These are phyloP conservation scores for Manis crassicaudata DNA, from an alignment of 2,797 vertebrate genomes.

Conservation along the genomic window DNA sequence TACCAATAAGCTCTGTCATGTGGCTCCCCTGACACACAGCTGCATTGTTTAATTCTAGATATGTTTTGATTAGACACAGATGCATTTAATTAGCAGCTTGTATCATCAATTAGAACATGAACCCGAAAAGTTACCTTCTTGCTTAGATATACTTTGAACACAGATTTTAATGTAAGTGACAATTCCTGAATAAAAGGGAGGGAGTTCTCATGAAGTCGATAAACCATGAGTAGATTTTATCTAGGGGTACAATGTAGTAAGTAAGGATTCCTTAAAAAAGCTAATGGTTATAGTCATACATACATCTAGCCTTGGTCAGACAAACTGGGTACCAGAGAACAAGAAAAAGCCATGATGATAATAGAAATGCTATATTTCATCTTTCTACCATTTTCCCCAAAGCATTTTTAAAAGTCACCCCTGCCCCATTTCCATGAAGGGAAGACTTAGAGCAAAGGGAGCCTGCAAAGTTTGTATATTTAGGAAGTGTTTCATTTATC, in stretches of 20 bases:
- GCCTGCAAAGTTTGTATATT: neutral
- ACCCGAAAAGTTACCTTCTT: slow-evolving; percentile 83
- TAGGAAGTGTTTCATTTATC: neutral
- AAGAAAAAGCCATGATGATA: neutral
- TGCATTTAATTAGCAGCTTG: slow-evolving; percentile 85
- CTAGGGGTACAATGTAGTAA: neutral
- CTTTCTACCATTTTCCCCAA: slow-evolving; percentile 1
- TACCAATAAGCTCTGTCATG: neutral
- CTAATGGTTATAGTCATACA: neutral
- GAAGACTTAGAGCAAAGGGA: neutral
- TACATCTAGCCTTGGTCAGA: neutral
- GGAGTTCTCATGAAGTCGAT: slow-evolving; percentile 72
- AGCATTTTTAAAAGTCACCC: slow-evolving; percentile 7
- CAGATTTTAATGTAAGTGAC: slow-evolving; percentile 74
- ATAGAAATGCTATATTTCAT: neutral
- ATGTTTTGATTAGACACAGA: slow-evolving; percentile 83
- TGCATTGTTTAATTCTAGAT: slow-evolving; percentile 74
- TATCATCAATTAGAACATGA: slow-evolving; percentile 85
- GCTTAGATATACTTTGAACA: slow-evolving; percentile 81
- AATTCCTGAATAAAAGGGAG: slow-evolving; percentile 62
- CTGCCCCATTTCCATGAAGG: neutral
- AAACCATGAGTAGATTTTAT: slow-evolving; percentile 26
- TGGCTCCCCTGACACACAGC: neutral
- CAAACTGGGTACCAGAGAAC: neutral
- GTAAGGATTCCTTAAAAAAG: slow-evolving; percentile 27